Evolutionary conservation across 2,888 invertebrate species (phyloP).

Genomic region (Drosophila mayaguana): DNA sequence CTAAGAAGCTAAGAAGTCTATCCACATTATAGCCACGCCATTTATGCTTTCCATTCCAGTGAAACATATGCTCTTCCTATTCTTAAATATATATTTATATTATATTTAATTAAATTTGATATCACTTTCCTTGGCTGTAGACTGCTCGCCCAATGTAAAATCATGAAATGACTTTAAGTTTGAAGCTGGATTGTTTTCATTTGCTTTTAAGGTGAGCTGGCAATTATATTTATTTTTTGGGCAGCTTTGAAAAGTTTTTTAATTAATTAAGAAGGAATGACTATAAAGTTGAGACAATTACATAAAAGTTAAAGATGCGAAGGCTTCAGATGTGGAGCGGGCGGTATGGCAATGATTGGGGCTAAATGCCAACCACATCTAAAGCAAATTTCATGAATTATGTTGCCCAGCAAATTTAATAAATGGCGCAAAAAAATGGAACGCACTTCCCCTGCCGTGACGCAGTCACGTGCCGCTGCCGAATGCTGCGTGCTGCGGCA

Average conservation of each 20-base stretch:
- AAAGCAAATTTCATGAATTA: slow-evolving; percentile 60
- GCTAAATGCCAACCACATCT: slow-evolving; percentile 62
- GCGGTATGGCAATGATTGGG: slow-evolving; percentile 9
- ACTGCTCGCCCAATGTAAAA: slow-evolving; percentile 11
- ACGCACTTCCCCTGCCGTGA: slow-evolving; percentile 47
- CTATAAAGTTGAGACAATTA: slow-evolving; percentile 71
- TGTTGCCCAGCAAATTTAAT: slow-evolving; percentile 59
- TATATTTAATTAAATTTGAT: no score
- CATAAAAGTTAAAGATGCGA: slow-evolving; percentile 63
- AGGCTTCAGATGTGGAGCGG: slow-evolving; percentile 6
- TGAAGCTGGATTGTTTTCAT: slow-evolving; percentile 9
- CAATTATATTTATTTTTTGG: slow-evolving; percentile 24
- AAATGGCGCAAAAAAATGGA: slow-evolving; percentile 41
- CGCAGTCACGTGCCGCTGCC: slow-evolving; percentile 72
- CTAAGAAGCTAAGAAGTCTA: no score
- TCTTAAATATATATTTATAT: no score
- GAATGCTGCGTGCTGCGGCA: slow-evolving; percentile 58
- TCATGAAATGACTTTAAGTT: slow-evolving; percentile 50
- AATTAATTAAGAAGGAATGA: slow-evolving; percentile 72
- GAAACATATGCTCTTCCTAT: no score
- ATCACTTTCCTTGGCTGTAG: no score
- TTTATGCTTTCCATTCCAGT: no score
- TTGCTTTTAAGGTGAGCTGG: slow-evolving; percentile 53
- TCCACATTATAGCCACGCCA: no score
- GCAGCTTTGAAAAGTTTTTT: slow-evolving; percentile 67